Evolutionary conservation across 2,888 invertebrate genomes (phyloP).

Genomic region (Drosophila parthenogenetica): DNA sequence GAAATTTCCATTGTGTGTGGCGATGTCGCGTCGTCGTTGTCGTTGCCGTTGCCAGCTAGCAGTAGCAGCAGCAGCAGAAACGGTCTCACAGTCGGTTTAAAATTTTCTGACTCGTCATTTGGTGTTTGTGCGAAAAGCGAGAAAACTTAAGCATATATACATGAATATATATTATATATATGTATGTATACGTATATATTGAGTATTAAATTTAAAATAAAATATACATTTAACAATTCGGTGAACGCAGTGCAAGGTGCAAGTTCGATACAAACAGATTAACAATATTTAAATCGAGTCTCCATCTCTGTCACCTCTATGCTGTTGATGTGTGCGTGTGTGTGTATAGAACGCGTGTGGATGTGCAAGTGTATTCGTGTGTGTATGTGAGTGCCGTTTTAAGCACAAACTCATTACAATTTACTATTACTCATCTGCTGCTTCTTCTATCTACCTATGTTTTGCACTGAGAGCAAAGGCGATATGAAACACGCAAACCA

Average conservation of each 20-base stretch:
- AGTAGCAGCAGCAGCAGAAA: slow-evolving; percentile 56
- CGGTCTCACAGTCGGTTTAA: slow-evolving; percentile 79
- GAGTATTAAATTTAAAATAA: slow-evolving; percentile 70
- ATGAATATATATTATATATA: slow-evolving; percentile 31
- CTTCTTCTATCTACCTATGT: slow-evolving; percentile 32
- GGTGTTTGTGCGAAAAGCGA: slow-evolving; percentile 72
- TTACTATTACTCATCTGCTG: slow-evolving; percentile 62
- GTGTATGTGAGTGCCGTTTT: slow-evolving; percentile 53
- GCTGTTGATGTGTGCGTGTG: slow-evolving; percentile 18
- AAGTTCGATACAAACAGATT: slow-evolving; percentile 60
- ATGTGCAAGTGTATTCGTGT: slow-evolving; percentile 17
- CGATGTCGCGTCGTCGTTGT: slow-evolving; percentile 75
- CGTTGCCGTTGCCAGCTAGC: slow-evolving; percentile 71
- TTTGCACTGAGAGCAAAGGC: slow-evolving; percentile 9
- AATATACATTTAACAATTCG: slow-evolving; percentile 23
- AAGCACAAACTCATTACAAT: slow-evolving; percentile 67
- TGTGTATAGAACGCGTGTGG: slow-evolving; percentile 7
- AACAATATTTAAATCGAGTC: slow-evolving; percentile 57
- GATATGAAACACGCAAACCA: slow-evolving; percentile 25
- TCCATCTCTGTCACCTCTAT: slow-evolving; percentile 13
- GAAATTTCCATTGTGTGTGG: slow-evolving; percentile 84
- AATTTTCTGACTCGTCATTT: slow-evolving; percentile 79
- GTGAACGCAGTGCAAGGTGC: slow-evolving; percentile 53
- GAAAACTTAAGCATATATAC: slow-evolving; percentile 60
- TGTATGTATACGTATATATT: slow-evolving; percentile 36